A percentile compares a stretch with the other conserved stretches of the same genome.
phyloP scores from a whole-genome alignment of 2,888 invertebrate species.

The Pachliopta kotzebuea region DNA sequence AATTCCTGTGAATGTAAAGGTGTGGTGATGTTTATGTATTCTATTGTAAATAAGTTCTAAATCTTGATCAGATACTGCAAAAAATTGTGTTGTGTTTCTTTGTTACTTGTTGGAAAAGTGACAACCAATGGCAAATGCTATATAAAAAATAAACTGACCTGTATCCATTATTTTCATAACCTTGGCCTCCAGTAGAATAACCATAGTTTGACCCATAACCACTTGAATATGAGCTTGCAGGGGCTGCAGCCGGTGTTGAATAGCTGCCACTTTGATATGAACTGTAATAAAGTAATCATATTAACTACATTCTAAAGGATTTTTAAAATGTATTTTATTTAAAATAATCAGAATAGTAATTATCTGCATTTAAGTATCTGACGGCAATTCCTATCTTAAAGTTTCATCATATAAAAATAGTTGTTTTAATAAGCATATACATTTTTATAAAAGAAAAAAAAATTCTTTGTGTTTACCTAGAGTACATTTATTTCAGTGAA shows the following conservation, averaged over 20 bases:
- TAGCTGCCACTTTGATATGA: slow-evolving; percentile 65
- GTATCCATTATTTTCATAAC: slow-evolving; percentile 67
- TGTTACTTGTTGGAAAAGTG: neutral
- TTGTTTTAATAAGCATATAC: neutral
- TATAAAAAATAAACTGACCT: slow-evolving; percentile 46
- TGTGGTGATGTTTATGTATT: too few relatives aligned
- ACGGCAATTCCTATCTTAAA: slow-evolving; percentile 74
- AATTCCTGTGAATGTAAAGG: too few relatives aligned
- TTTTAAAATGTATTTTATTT: neutral
- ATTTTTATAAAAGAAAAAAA: neutral
- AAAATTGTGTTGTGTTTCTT: too few relatives aligned
- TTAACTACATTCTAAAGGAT: slow-evolving; percentile 13
- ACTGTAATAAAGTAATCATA: slow-evolving; percentile 41
- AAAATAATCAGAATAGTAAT: slow-evolving; percentile 50
- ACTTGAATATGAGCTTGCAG: slow-evolving; percentile 53
- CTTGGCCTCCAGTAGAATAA: slow-evolving; percentile 61
- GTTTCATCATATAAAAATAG: slow-evolving; percentile 37
- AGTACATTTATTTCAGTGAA: neutral
- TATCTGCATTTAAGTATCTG: slow-evolving; percentile 73
- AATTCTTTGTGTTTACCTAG: neutral
- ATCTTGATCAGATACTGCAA: too few relatives aligned
- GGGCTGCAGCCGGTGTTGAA: slow-evolving; percentile 54
- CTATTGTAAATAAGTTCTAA: too few relatives aligned
- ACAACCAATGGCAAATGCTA: neutral
- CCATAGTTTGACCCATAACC: slow-evolving; percentile 62